phyloP scores from a whole-genome alignment of 2,888 invertebrate genomes.

The Aelia acuminata region DNA sequence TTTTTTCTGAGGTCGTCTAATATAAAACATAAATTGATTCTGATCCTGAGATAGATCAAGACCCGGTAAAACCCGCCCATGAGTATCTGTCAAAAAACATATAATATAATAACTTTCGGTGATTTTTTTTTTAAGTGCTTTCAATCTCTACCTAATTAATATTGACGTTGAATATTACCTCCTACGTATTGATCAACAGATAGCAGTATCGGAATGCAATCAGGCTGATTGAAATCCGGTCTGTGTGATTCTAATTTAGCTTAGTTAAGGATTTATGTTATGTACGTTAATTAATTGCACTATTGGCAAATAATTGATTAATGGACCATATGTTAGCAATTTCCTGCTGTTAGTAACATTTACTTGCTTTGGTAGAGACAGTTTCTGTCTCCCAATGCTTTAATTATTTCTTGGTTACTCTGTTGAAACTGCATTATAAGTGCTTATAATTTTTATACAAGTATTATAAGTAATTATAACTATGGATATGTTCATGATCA shows the following conservation, averaged over 20 bases:
- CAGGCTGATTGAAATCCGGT: not conserved
- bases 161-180: not conserved
- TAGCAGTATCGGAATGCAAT: not conserved
- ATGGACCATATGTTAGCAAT: not conserved
- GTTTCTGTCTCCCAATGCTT: not conserved
- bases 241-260: not conserved
- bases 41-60: too few relatives aligned
- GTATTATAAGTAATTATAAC: too few relatives aligned
- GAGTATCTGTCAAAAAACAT: too few relatives aligned
- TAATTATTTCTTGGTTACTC: not conserved
- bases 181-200: not conserved
- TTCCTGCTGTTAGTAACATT: not conserved
- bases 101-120: too few relatives aligned
- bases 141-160: not conserved
- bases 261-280: conserved; percentile 35
- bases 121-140: not conserved
- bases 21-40: too few relatives aligned
- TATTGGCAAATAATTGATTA: not conserved
- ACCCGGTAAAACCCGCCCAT: too few relatives aligned
- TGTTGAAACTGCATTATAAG: not conserved
- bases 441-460: too few relatives aligned
- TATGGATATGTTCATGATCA: too few relatives aligned
- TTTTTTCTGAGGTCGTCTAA: too few relatives aligned
- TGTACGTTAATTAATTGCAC: conserved; percentile 17
- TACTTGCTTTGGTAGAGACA: not conserved